A percentile compares a stretch with the other conserved stretches of the same genome.
Conservation (phyloP, 2,113 vertebrate species). For the Tamias sibiricus region DNA sequence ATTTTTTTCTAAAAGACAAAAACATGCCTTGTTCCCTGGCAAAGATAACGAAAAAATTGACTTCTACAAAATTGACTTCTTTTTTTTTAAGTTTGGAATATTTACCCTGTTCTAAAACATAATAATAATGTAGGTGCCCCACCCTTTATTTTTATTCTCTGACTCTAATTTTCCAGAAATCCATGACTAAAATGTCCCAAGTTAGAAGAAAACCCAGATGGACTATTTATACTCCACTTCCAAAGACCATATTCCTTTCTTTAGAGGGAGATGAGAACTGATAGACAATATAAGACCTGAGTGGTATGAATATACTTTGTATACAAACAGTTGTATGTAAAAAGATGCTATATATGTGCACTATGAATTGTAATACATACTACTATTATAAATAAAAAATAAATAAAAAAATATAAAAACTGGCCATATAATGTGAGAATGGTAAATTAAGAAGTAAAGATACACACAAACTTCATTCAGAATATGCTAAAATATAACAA, state of each 20-base stretch:
- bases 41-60: background rate
- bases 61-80: background rate
- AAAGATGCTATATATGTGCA: too few species aligned
- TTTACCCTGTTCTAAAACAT: background rate
- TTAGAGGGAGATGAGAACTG: background rate
- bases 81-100: background rate
- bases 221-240: background rate
- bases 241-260: background rate
- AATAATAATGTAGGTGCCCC: background rate
- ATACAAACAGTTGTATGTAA: too few species aligned
- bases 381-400: too few species aligned
- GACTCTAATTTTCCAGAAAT: background rate
- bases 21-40: background rate
- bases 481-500: background rate
- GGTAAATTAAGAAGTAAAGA: background rate
- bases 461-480: background rate
- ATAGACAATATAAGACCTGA: background rate
- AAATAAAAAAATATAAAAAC: too few species aligned
- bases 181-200: background rate
- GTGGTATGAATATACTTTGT: too few species aligned
- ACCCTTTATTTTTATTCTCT: background rate
- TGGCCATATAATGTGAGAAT: background rate
- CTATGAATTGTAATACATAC: too few species aligned
- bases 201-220: background rate
- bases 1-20: background rate